These are phyloP conservation scores for Scomberomorus guttatus DNA, from an alignment of 2,797 vertebrate genomes.

Conservation along the genomic window DNA sequence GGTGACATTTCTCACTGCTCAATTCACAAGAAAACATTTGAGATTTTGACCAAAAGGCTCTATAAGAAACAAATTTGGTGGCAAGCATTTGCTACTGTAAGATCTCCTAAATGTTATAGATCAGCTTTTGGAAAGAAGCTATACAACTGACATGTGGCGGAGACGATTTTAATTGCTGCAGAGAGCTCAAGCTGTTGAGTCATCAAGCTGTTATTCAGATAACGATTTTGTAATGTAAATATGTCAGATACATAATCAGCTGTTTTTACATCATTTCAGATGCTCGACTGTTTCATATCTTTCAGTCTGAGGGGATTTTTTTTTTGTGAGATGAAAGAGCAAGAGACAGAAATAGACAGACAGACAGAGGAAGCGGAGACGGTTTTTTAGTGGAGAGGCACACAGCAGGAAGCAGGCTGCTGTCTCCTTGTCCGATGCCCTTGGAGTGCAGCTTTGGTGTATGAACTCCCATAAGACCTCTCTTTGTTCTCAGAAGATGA, in stretches of 20 bases:
- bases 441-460: slow-evolving; percentile 73
- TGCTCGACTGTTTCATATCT: slow-evolving; percentile 54
- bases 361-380: slow-evolving; percentile 32
- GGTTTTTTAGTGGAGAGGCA: slow-evolving; percentile 39
- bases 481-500: slow-evolving; percentile 77
- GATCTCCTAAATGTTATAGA: slow-evolving; percentile 28
- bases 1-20: slow-evolving; percentile 33
- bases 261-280: slow-evolving; percentile 57
- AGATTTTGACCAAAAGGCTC: slow-evolving; percentile 41
- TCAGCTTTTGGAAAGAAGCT: slow-evolving; percentile 41
- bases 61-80: slow-evolving; percentile 17
- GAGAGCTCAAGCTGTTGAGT: slow-evolving; percentile 55
- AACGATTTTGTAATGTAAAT: slow-evolving; percentile 57
- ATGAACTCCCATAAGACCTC: slow-evolving; percentile 77
- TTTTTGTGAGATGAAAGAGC: slow-evolving; percentile 39
- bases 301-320: slow-evolving; percentile 23
- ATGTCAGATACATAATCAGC: slow-evolving; percentile 54
- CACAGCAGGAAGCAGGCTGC: slow-evolving; percentile 48
- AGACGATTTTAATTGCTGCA: slow-evolving; percentile 52
- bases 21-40: slow-evolving; percentile 33
- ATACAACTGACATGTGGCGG: slow-evolving; percentile 33
- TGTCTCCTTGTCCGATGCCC: slow-evolving; percentile 76
- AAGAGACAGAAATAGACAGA: slow-evolving; percentile 58
- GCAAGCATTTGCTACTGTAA: not conserved
- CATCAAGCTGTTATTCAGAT: slow-evolving; percentile 64